Conservation (phyloP, 1,140 invertebrate species). For the Drosophila leontia region DNA sequence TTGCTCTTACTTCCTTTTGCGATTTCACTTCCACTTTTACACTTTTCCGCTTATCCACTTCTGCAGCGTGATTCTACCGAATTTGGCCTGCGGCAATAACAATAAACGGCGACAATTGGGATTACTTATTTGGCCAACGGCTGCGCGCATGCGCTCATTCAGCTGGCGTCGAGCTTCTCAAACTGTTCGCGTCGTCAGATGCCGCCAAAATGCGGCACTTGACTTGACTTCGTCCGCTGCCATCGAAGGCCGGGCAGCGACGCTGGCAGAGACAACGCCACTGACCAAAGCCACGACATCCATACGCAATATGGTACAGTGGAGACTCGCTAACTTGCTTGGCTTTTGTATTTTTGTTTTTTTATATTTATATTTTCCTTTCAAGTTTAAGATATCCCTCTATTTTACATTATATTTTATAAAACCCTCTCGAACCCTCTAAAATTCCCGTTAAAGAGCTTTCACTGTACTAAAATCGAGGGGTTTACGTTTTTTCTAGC, state of each 20-base stretch:
- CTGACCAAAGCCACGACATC: constrained; percentile 52
- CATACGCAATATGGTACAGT: constrained; percentile 62
- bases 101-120: constrained; percentile 33
- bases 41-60: not conserved
- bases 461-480: constrained; percentile 13
- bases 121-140: constrained; percentile 43
- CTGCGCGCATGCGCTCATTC: constrained; percentile 67
- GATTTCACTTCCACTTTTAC: constrained; percentile 21
- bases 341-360: too few species aligned
- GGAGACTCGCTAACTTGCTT: not conserved
- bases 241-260: constrained; percentile 59
- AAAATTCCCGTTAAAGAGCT: not conserved
- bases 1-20: constrained; percentile 6
- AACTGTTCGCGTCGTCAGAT: constrained; percentile 57
- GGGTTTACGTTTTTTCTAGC: constrained; percentile 8
- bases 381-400: too few species aligned
- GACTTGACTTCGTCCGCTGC: constrained; percentile 46
- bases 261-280: constrained; percentile 40
- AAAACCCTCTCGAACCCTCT: not conserved
- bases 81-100: constrained; percentile 48
- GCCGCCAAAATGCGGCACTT: constrained; percentile 40
- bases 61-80: constrained; percentile 22
- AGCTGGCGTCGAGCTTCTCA: constrained; percentile 50
- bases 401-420: too few species aligned
- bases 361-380: too few species aligned